phyloP scores from a whole-genome alignment of 2,797 vertebrate species.

The Mallotus villosus region DNA sequence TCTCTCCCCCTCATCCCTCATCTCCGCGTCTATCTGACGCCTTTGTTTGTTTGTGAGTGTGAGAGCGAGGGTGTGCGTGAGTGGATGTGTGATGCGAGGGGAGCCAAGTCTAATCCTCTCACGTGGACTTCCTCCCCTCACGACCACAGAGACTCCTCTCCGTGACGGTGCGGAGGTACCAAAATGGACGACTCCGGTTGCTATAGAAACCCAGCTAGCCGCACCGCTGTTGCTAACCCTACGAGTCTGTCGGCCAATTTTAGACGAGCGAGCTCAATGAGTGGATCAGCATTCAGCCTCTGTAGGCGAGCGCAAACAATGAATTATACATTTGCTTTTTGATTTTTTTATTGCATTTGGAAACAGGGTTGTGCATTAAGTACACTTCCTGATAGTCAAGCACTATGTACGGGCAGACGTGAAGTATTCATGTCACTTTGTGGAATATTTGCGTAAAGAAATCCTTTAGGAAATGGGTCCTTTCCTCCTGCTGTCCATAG shows the following conservation, averaged over 20 bases:
- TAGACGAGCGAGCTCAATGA: conserved; percentile 68
- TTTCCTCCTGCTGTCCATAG: not conserved
- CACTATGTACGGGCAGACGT: not conserved
- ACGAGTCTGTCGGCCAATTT: conserved; percentile 64
- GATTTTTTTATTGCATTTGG: not conserved
- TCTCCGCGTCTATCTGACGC: conserved; percentile 39
- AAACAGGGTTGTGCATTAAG: not conserved
- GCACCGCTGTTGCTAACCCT: conserved; percentile 61
- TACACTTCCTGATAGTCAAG: not conserved
- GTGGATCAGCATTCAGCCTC: conserved; percentile 67
- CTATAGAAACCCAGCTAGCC: conserved; percentile 74
- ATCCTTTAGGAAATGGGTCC: not conserved
- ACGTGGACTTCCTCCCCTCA: conserved; percentile 64
- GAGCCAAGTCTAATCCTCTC: conserved; percentile 69
- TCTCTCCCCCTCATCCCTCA: conserved; percentile 34
- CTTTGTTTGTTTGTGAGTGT: conserved; percentile 29
- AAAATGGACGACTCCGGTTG: conserved; percentile 77
- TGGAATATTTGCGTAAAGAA: not conserved
- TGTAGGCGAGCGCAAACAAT: conserved; percentile 62
- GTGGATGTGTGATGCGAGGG: conserved; percentile 46
- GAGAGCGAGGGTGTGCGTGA: not conserved
- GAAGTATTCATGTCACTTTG: not conserved
- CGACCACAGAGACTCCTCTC: conserved; percentile 46
- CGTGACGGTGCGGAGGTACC: conserved; percentile 54
- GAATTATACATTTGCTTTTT: conserved; percentile 72